Evolutionary conservation across 1,140 invertebrate species (phyloP).

Genomic region (Sitodiplosis mosellana): DNA sequence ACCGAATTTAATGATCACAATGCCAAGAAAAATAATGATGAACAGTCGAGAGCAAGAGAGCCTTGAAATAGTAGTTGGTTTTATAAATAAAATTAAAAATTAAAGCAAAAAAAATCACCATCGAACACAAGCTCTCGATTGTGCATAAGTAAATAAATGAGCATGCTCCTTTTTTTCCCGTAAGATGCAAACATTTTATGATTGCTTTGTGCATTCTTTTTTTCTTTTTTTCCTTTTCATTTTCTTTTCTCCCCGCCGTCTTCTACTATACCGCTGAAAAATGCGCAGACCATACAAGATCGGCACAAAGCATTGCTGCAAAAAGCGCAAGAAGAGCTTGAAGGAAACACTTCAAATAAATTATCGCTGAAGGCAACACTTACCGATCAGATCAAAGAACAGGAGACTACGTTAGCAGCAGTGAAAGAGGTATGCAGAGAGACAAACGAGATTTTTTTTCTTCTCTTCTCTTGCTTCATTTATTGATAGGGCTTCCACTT

Average conservation of each 20-base stretch:
- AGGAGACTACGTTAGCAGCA: background rate
- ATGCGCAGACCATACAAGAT: background rate
- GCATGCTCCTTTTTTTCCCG: too few relatives aligned
- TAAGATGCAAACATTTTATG: too few relatives aligned
- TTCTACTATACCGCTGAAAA: too few relatives aligned
- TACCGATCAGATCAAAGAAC: conserved; percentile 1
- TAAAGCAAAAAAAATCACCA: background rate
- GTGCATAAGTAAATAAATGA: background rate
- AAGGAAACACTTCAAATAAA: background rate
- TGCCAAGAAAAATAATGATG: too few relatives aligned
- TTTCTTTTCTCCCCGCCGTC: too few relatives aligned
- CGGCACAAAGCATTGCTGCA: conserved; percentile 1
- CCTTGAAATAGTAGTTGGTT: background rate
- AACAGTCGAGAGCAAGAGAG: too few relatives aligned
- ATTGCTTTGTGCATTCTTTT: too few relatives aligned
- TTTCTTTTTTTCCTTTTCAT: too few relatives aligned
- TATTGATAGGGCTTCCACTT: background rate
- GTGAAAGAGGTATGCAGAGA: conserved; percentile 1
- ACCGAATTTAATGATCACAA: background rate
- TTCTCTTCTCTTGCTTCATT: background rate
- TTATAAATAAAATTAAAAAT: background rate
- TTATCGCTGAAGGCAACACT: background rate
- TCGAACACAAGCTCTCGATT: background rate
- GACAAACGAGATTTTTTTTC: background rate
- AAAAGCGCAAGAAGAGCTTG: conserved; percentile 1